Percentiles rank a stretch among this genome's conserved stretches.
phyloP scores from a whole-genome alignment of 2,113 vertebrate species.

The Bubalus kerabau region DNA sequence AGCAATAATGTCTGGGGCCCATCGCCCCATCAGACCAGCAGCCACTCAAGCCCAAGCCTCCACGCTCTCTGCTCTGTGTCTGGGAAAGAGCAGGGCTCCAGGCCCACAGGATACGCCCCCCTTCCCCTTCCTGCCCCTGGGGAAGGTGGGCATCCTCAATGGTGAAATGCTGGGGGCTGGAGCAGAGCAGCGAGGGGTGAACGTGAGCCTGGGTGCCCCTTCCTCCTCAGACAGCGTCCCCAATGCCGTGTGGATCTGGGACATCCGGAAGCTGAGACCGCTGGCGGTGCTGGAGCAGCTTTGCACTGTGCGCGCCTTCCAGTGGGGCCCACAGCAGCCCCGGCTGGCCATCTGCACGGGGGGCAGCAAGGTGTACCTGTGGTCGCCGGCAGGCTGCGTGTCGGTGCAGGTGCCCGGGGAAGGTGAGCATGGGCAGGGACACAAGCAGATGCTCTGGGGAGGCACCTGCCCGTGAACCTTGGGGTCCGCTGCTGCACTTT shows the following conservation, averaged over 20 bases:
- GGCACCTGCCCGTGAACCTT: rapidly evolving
- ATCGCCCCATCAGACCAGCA: neutral
- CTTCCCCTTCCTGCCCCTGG: neutral
- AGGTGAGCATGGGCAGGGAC: conserved; percentile 74
- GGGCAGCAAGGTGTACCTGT: conserved; percentile 87
- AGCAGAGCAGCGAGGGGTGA: neutral
- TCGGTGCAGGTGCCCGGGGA: conserved; percentile 89
- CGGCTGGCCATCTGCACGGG: conserved; percentile 92
- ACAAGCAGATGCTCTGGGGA: neutral
- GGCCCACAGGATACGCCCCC: neutral
- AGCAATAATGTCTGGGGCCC: neutral
- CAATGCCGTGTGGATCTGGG: conserved; percentile 93
- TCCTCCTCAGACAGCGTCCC: conserved; percentile 88
- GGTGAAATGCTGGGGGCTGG: rapidly evolving
- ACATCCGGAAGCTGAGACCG: conserved; percentile 87
- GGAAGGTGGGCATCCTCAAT: neutral
- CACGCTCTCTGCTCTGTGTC: rapidly evolving
- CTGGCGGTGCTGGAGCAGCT: conserved; percentile 90
- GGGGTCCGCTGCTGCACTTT: neutral
- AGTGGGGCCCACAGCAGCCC: conserved; percentile 90
- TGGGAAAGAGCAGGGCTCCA: too few relatives aligned
- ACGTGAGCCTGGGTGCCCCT: rapidly evolving
- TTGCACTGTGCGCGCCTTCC: conserved; percentile 84
- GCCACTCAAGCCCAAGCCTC: rapidly evolving
- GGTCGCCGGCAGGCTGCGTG: conserved; percentile 90